Evolutionary conservation across 2,888 invertebrate genomes (phyloP), one percentile per base, ranked within the genome.

Genomic region (Saturnia pavonia): DNA sequence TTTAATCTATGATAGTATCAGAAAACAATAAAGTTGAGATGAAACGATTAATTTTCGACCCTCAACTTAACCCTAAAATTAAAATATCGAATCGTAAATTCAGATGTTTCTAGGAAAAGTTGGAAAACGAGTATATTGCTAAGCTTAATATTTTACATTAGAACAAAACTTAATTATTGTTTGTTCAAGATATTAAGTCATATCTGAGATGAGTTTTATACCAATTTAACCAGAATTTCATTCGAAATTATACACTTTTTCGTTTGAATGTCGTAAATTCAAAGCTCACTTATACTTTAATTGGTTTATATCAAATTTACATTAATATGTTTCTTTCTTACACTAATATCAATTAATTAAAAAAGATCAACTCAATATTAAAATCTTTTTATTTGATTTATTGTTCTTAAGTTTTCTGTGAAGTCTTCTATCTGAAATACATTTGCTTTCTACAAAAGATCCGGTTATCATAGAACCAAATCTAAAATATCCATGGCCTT

Each of bases 41-140:
- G 66, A 70, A 70, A 70, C 65, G 68, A 48, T 68, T 63, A 60
- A 71, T 45, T 68, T 63, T 45, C 54, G 54, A 22, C 68, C 54
- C 22, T 54, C 51, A 40, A 45, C 54, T 8, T 40, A 27, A 34
- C 40, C 40, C 54, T 43, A 22, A 70, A 51, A 48, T 69, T 65
- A 63, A 70, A 45, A 57, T n/a, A n/a, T 54, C 69, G 72, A 71
- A 69, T 34, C 19, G 34, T 48, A 22, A 63, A 43, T 67, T 68
- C 22, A 54, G 14, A 14, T 68, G 16, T 19, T 68, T 51, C 19
- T 8, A 6, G 27, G 6, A 1, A 60, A 27, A 14, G 11, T 54
- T 27, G 22, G 7, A 54, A n/a, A 54, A 22, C 11, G 2, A 22
- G 8, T 54, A 11, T 34, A 34, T 22, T 22, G 54, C 1, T n/a